Evolutionary conservation across 2,888 invertebrate species (phyloP).

Genomic region (Stenurella melanura): DNA sequence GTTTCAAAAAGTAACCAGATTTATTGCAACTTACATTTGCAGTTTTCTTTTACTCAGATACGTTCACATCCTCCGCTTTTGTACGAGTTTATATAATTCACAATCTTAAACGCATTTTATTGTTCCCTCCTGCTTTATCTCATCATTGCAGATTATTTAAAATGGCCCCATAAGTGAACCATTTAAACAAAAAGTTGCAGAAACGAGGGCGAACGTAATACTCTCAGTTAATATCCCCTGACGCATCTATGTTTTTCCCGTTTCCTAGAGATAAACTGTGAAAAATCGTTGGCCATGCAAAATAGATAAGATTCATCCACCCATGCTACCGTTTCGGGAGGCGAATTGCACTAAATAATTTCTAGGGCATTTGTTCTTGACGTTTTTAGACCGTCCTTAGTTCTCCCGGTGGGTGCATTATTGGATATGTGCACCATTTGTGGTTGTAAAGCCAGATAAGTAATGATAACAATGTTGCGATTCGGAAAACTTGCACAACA

Average conservation of each 20-base stretch:
- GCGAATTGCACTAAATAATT: slow-evolving; percentile 19
- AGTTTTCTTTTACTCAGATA: neutral
- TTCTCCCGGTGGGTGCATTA: slow-evolving; percentile 28
- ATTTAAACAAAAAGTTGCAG: neutral
- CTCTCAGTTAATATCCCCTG: neutral
- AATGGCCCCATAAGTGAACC: neutral
- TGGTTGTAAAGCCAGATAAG: neutral
- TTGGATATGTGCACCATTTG: slow-evolving; percentile 1
- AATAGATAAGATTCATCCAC: slow-evolving; percentile 30
- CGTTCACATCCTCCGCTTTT: neutral
- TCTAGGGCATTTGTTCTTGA: slow-evolving; percentile 17
- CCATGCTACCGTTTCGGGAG: neutral
- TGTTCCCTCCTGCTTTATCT: neutral
- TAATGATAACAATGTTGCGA: slow-evolving; percentile 9
- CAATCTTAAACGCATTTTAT: neutral
- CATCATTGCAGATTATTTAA: neutral
- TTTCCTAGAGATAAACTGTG: slow-evolving; percentile 19
- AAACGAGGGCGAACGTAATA: neutral
- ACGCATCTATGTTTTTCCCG: neutral
- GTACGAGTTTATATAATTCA: neutral
- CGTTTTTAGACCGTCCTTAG: slow-evolving; percentile 26
- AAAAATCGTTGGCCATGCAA: slow-evolving; percentile 28
- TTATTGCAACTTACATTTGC: neutral
- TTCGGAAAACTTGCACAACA: slow-evolving; percentile 12
- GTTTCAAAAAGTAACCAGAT: neutral